Evolutionary conservation across 2,113 vertebrate genomes (phyloP).

Genomic region (Halichoerus grypus): DNA sequence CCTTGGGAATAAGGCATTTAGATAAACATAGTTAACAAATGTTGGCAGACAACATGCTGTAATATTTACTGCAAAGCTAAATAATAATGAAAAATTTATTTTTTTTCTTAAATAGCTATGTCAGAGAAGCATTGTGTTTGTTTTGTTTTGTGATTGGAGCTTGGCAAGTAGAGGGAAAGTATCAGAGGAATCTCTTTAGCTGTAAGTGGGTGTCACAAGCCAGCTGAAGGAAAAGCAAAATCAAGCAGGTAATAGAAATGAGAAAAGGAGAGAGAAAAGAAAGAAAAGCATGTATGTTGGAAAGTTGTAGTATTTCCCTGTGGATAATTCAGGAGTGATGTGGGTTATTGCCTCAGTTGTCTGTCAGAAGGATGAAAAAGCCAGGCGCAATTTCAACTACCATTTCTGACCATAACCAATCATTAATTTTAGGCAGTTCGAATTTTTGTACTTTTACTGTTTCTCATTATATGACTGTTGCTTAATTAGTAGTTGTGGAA

Average conservation of each 20-base stretch:
- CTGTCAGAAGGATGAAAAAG: neutral
- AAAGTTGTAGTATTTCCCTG: neutral
- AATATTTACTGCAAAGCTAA: constrained; percentile 25
- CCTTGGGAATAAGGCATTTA: constrained; percentile 10
- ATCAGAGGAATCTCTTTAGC: neutral
- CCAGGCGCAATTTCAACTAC: neutral
- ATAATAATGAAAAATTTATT: constrained; percentile 23
- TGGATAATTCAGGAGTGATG: neutral
- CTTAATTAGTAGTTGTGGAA: constrained; percentile 56
- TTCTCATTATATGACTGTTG: constrained; percentile 1
- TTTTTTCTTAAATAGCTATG: constrained; percentile 13
- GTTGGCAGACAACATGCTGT: neutral
- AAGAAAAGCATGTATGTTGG: neutral
- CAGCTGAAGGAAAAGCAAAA: constrained; percentile 26
- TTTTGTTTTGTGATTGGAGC: constrained; percentile 9
- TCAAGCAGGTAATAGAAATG: neutral
- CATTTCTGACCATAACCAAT: neutral
- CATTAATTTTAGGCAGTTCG: neutral
- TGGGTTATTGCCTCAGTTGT: neutral
- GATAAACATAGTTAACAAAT: neutral
- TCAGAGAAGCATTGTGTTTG: neutral
- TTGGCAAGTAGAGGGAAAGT: neutral
- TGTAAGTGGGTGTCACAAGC: neutral
- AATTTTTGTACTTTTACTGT: neutral
- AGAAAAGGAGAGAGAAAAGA: neutral